phyloP scores from a whole-genome alignment of 2,888 invertebrate genomes.

The Prosopocoilus inquinatus region DNA sequence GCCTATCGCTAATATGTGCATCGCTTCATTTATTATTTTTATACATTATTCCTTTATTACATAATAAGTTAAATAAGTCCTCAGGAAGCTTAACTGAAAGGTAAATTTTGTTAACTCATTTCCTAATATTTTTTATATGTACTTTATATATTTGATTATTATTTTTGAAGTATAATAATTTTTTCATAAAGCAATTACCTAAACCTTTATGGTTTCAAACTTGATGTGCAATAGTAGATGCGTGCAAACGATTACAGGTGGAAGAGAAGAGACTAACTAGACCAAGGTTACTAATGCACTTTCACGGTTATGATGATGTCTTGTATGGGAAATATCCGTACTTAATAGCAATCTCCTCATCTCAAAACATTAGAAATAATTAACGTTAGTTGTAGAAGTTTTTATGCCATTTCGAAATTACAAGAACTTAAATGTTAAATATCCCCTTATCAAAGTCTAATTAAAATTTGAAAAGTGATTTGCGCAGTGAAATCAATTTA shows the following conservation, averaged over 20 bases:
- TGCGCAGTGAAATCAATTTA: not conserved
- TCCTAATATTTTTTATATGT: no score
- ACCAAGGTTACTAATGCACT: slow-evolving; percentile 33
- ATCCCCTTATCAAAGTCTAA: slow-evolving; percentile 6
- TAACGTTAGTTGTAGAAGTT: slow-evolving; percentile 20
- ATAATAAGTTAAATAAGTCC: slow-evolving; percentile 1
- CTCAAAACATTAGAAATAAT: slow-evolving; percentile 23
- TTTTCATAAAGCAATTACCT: no score
- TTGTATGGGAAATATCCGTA: slow-evolving; percentile 30
- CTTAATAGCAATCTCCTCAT: slow-evolving; percentile 23
- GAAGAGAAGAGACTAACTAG: slow-evolving; percentile 26
- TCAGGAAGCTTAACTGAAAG: no score
- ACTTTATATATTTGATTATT: no score
- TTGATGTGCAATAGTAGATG: slow-evolving; percentile 19
- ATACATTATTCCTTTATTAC: not conserved
- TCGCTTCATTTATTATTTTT: not conserved
- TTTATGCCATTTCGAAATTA: slow-evolving; percentile 10
- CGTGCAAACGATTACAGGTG: slow-evolving; percentile 27
- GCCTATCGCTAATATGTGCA: not conserved
- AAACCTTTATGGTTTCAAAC: not conserved
- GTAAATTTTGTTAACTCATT: no score
- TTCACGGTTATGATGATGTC: slow-evolving; percentile 33
- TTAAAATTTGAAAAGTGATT: slow-evolving; percentile 3
- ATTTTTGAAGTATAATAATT: no score
- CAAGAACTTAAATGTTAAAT: slow-evolving; percentile 7